These are phyloP conservation scores for Diphyllodes magnificus DNA, from an alignment of 2,113 vertebrate species.

Conservation along the genomic window DNA sequence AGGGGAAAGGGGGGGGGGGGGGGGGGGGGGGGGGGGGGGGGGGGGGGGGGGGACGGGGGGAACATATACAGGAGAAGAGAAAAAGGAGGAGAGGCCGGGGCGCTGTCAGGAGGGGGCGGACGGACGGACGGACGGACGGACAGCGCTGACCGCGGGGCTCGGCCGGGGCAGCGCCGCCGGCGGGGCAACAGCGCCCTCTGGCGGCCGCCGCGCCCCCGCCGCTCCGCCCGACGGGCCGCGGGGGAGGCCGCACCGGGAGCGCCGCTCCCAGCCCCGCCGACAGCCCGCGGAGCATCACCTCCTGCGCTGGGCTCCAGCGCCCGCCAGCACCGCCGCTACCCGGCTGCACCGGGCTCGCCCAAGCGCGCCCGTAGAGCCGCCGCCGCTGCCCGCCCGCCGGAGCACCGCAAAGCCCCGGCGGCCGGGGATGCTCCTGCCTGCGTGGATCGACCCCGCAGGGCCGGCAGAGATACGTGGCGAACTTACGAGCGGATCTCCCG, in stretches of 20 bases:
- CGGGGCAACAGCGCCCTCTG: conserved; percentile 66
- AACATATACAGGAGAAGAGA: too few species aligned
- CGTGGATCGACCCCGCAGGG: not conserved
- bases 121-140: too few species aligned
- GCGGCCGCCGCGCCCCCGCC: not conserved
- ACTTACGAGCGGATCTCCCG: not conserved
- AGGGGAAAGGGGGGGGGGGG: too few species aligned
- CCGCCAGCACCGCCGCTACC: not conserved
- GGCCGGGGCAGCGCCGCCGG: not conserved
- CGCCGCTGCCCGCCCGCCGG: not conserved
- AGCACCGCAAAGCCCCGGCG: not conserved
- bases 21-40: too few species aligned
- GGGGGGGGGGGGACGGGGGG: too few species aligned
- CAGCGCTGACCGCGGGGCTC: not conserved
- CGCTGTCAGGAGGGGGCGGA: not conserved
- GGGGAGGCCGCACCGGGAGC: not conserved
- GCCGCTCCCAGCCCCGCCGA: not conserved
- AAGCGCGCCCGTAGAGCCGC: not conserved
- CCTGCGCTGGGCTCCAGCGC: not conserved
- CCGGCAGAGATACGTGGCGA: not conserved
- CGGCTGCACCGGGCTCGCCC: not conserved
- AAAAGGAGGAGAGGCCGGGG: too few species aligned
- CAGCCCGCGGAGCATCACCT: not conserved
- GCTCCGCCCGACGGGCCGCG: not conserved
- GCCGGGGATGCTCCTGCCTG: not conserved